These are phyloP conservation scores for Cyrtonyx montezumae DNA, from an alignment of 2,113 vertebrate species.

Conservation along the genomic window DNA sequence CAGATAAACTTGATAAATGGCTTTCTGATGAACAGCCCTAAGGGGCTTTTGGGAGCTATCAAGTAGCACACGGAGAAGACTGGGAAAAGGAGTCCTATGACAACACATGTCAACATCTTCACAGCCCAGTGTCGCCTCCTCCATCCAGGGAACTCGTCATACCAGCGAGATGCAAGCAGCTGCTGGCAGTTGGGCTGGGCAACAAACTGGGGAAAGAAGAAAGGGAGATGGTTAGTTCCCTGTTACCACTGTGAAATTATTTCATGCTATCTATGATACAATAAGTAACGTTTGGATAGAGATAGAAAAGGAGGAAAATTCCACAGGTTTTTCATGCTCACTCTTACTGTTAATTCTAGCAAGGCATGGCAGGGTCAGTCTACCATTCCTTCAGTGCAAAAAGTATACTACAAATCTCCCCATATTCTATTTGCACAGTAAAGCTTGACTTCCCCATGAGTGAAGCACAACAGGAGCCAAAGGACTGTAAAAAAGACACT, in stretches of 20 bases:
- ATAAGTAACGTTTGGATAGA: background rate
- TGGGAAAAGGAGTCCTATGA: slow-evolving; percentile 94
- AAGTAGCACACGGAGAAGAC: slow-evolving; percentile 93
- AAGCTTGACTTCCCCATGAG: fast-evolving
- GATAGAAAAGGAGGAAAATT: background rate
- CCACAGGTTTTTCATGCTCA: background rate
- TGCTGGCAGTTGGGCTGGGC: slow-evolving; percentile 99
- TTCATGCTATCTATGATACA: background rate
- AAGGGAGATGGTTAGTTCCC: slow-evolving; percentile 13
- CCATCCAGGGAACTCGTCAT: slow-evolving; percentile 96
- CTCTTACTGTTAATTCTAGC: background rate
- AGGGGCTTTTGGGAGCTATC: slow-evolving; percentile 90
- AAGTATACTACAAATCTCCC: background rate
- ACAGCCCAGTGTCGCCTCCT: slow-evolving; percentile 94
- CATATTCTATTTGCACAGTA: background rate
- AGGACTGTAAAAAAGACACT: background rate
- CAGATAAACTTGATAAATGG: slow-evolving; percentile 99
- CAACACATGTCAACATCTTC: slow-evolving; percentile 92
- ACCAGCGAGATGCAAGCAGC: slow-evolving; percentile 96
- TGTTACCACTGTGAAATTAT: background rate
- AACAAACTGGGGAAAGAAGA: slow-evolving; percentile 86
- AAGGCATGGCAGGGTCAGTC: background rate
- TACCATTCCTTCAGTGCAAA: background rate
- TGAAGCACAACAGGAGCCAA: background rate
- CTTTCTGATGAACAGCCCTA: slow-evolving; percentile 94